These are phyloP conservation scores for Notodonta dromedarius DNA, from an alignment of 2,888 invertebrate species.

Conservation along the genomic window DNA sequence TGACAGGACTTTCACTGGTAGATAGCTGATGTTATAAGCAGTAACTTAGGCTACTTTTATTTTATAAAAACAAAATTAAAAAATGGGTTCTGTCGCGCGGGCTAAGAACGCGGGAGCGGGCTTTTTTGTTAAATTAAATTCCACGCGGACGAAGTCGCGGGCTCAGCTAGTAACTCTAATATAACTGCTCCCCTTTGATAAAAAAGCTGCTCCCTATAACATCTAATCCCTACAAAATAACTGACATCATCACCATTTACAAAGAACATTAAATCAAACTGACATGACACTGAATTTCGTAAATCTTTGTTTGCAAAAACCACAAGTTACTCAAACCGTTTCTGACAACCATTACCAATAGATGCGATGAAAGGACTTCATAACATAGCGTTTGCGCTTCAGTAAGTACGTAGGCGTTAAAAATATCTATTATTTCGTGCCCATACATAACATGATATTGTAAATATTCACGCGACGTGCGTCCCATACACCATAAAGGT, in stretches of 20 bases:
- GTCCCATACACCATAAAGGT: conserved; percentile 31
- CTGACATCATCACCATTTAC: background rate
- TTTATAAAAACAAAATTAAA: too few relatives aligned
- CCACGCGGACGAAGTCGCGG: too few relatives aligned
- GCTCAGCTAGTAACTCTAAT: too few relatives aligned
- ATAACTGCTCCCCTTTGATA: too few relatives aligned
- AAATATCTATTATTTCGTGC: background rate
- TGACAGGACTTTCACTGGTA: too few relatives aligned
- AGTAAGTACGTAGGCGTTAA: background rate
- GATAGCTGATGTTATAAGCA: too few relatives aligned
- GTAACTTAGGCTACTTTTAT: too few relatives aligned
- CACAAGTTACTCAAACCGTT: background rate
- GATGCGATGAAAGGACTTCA: background rate
- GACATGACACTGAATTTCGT: conserved; percentile 2
- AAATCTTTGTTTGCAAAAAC: conserved; percentile 5
- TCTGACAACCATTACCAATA: background rate
- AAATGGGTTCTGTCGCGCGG: too few relatives aligned
- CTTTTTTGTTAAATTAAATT: too few relatives aligned
- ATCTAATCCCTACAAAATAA: background rate
- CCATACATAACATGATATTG: background rate
- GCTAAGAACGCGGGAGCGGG: too few relatives aligned
- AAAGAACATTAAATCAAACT: background rate
- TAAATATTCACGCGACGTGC: conserved; percentile 21
- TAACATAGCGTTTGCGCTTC: background rate
- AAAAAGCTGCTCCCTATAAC: too few relatives aligned